Conservation (phyloP, 2,797 vertebrate genomes). For the Holocentrus rufus region DNA sequence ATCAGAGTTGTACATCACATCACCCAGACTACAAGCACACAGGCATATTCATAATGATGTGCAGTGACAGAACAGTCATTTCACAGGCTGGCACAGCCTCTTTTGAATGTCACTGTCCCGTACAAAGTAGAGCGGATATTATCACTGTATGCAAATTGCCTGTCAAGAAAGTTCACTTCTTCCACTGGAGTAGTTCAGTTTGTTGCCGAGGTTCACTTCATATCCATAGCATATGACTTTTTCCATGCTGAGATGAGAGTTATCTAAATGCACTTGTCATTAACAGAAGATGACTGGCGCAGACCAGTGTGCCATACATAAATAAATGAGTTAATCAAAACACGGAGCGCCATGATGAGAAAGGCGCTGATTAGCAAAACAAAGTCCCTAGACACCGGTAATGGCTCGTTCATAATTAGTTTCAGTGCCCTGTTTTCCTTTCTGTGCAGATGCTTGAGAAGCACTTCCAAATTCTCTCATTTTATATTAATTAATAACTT, state of each 20-base stretch:
- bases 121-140: conserved; percentile 27
- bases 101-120: conserved; percentile 30
- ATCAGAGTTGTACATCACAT: conserved; percentile 41
- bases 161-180: background rate
- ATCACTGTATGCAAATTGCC: conserved; percentile 16
- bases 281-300: conserved; percentile 32
- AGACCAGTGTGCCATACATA: conserved; percentile 1
- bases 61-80: conserved; percentile 32
- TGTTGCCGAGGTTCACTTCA: conserved; percentile 7
- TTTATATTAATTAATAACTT: conserved; percentile 50
- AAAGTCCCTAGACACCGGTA: conserved; percentile 36
- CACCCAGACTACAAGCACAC: conserved; percentile 27
- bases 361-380: conserved; percentile 54
- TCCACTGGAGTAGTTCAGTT: background rate
- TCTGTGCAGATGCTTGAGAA: background rate
- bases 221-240: background rate
- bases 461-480: conserved; percentile 41
- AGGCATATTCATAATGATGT: conserved; percentile 41
- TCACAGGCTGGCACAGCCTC: conserved; percentile 11
- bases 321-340: conserved; percentile 43
- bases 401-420: conserved; percentile 57
- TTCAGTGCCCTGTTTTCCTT: conserved; percentile 47
- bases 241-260: background rate
- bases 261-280: conserved; percentile 5
- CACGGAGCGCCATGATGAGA: conserved; percentile 30